Evolutionary conservation across 1,140 invertebrate genomes (phyloP), one percentile per base, ranked within the genome.

Genomic region (Acromyrmex heyeri): DNA sequence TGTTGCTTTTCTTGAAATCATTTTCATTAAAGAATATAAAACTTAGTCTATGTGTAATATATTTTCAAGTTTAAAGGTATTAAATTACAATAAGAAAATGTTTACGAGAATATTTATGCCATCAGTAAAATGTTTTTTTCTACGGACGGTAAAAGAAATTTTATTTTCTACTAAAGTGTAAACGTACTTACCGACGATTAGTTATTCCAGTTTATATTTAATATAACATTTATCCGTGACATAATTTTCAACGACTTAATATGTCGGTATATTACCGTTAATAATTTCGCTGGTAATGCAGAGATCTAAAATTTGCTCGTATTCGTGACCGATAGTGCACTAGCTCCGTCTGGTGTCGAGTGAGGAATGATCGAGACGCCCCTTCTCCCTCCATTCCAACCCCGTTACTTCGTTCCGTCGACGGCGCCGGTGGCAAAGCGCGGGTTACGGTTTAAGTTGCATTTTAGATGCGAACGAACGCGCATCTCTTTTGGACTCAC

Each of bases 401-500:
- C 64, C 10, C 62, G 48, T 55, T 8, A n/a, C 70, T 18, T 27
- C 50, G 53, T 14, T 16, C n/a, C 72, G 72, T 73, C 30, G n/a
- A 0, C 53, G 72, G 55, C 55, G 81, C 86, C 88, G 92, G 75
- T 79, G 90, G 88, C 77, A 93, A 94, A 94, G 92, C 93, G 93
- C 93, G 93, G 91, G 93, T 89, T 93, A 88, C 81, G 85, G 93
- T 94, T 94, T 90, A 95, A 95, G 94, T 95, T 95, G 93, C 94
- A 94, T 94, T 94, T 94, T 94, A 93, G 93, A 94, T 94, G 93
- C 93, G 93, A 94, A 89, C 92, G 92, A 91, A 93, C 91, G 91
- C 92, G 93, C 94, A 94, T 94, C 93, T 75, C 92, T 92, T 92
- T 91, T 90, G 89, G 92, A 91, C 91, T 92, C 90, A 67, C 91